Evolutionary conservation across 2,113 vertebrate species (phyloP), one percentile per base, ranked within the genome.

Genomic region (Galemys pyrenaicus): DNA sequence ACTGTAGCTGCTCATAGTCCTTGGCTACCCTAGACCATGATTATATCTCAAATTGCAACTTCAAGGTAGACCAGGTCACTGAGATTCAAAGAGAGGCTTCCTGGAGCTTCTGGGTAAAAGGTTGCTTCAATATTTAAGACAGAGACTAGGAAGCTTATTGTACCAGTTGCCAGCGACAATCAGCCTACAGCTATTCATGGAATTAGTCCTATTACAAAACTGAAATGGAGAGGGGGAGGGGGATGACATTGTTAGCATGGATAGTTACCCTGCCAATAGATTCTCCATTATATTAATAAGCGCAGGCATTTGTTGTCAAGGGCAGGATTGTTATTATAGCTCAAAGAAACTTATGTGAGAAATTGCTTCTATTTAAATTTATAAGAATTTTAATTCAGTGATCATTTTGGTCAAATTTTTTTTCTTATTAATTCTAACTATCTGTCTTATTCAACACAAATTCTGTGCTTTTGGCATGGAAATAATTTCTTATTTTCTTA

Each of bases 401-500:
- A 67, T 74, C 51, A 89, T 94, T 94, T 83, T 70, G 51, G 70
- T 70, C 83, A 91, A 65, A 91, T 94, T 77, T 92, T 92, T 93
- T 95, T 51, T 77, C 37, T 75, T 87, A 39, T n/a, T 49, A 49
- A 80, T n/a, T 78, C 62, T 91, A 73, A 92, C 94, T 90, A 87
- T 95, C 92, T 86, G n/a, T 46, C 62, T 93, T 92, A 78, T 56
- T 94, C 49, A 89, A 88, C 37, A 89, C 37, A 92, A 88, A 93
- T 91, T 79, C 58, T 84, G 17, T 94, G 51, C 19, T 71, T 89
- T 91, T n/a, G 24, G 22, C 35, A 44, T 67, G 73, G 13, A 87
- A 85, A 94, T 83, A 65, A 88, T 70, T 81, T 54, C 44, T 67
- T 94, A 79, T 41, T 85, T 95, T 92, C 46, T 56, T 77, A 10